Percentiles rank a stretch among this genome's conserved stretches.
Evolutionary conservation across 2,797 vertebrate species (phyloP).

Genomic region (Crenuchus spilurus): DNA sequence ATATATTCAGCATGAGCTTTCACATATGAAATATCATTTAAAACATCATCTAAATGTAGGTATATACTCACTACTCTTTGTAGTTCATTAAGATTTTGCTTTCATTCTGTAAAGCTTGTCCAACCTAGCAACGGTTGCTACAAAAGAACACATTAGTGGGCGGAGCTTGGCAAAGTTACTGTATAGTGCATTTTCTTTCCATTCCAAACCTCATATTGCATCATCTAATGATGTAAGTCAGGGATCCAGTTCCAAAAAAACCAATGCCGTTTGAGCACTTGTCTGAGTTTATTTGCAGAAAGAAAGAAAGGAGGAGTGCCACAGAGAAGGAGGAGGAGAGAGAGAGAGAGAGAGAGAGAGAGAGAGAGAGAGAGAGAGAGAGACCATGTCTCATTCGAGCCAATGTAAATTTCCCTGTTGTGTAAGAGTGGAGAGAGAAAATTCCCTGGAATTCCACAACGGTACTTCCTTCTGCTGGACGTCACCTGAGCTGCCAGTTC

Average conservation of each 20-base stretch:
- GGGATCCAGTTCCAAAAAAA: background rate
- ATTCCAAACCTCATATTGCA: background rate
- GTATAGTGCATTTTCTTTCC: background rate
- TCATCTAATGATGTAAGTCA: background rate
- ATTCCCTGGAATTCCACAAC: slow-evolving; percentile 51
- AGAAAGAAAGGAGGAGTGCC: background rate
- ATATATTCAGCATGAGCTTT: too few species aligned
- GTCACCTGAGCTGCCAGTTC: slow-evolving; percentile 57
- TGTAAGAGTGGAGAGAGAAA: slow-evolving; percentile 44
- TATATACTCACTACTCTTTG: too few species aligned
- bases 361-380: background rate
- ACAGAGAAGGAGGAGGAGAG: background rate
- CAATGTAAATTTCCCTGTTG: slow-evolving; percentile 49
- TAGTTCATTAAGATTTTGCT: background rate
- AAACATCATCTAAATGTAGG: too few species aligned
- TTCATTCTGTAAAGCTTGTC: background rate
- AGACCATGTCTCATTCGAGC: slow-evolving; percentile 4
- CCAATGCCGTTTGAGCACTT: background rate
- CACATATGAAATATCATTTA: too few species aligned
- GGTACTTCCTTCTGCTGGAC: slow-evolving; percentile 49
- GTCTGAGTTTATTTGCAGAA: background rate
- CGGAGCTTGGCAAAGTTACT: background rate
- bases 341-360: background rate
- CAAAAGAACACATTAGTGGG: background rate
- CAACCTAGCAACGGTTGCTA: background rate